Conservation (phyloP, 2,113 vertebrate species). For the Proterorhinus semilunaris region DNA sequence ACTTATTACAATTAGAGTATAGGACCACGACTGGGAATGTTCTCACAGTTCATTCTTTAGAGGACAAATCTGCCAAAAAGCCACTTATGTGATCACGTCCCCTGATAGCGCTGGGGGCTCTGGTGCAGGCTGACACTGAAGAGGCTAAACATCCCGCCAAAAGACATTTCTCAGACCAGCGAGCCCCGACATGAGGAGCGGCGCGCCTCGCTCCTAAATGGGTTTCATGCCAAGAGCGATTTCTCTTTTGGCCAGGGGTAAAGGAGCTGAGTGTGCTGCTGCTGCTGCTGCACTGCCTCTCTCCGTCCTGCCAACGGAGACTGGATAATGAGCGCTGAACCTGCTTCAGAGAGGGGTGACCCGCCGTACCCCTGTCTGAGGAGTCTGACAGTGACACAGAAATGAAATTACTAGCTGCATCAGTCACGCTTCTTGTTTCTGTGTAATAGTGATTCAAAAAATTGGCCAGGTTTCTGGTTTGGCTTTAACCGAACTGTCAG, state of each 20-base stretch:
- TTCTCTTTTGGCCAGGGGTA: constrained; percentile 50
- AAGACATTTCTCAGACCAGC: constrained; percentile 57
- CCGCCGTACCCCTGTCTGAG: neutral
- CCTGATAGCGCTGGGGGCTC: constrained; percentile 22
- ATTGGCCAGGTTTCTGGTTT: too few relatives aligned
- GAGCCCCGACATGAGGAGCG: constrained; percentile 38
- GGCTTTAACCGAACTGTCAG: too few relatives aligned
- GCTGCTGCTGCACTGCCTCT: constrained; percentile 23
- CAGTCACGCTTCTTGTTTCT: too few relatives aligned
- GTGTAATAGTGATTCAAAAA: too few relatives aligned
- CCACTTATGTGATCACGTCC: constrained; percentile 59
- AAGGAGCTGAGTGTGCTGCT: constrained; percentile 33
- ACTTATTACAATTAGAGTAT: neutral
- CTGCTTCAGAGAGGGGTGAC: constrained; percentile 28
- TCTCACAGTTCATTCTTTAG: constrained; percentile 27
- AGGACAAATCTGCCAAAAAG: constrained; percentile 51
- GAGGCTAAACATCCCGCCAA: constrained; percentile 58
- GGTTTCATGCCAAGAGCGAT: constrained; percentile 57
- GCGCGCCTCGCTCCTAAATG: constrained; percentile 46
- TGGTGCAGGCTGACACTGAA: constrained; percentile 35
- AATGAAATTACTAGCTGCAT: neutral
- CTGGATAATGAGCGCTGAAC: constrained; percentile 57
- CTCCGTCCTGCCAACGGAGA: constrained; percentile 46
- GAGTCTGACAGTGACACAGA: constrained; percentile 1
- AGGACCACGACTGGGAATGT: constrained; percentile 29